Evolutionary conservation across 37 sponge, comb jelly and placozoan species (phyloP), one percentile per base, ranked within the genome.

Genomic region (Aphrocallistes beatrix): DNA sequence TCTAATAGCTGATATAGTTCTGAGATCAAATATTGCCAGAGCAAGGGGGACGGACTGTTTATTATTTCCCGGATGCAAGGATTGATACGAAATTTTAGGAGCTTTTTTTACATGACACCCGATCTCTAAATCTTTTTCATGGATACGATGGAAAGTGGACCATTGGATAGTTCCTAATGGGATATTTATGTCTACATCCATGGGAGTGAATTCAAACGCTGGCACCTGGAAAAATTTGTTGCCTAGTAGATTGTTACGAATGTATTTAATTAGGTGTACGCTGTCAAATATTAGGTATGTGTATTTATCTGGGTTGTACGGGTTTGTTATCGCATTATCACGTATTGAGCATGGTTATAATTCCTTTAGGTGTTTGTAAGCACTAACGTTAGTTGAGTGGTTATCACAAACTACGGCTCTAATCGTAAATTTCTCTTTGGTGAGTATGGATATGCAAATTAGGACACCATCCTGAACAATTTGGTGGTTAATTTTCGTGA

Each of bases 381-480:
- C 25, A 60, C 75, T 60, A 60, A 60, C 75, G 34, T 60, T 19
- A n/a, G 75, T 60, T 60, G 75, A 28, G n/a, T 60, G 75, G n/a
- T 32, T 21, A 60, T 60, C 75, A 13, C 75, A 60, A 60, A 60
- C 75, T 28, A 60, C 34, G 8, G 75, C 34, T 60, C 75, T 60
- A 30, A 60, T 60, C 3, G 21, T 60, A 6, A 60, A 60, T 3
- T 60, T 60, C 34, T 6, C 75, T 60, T 60, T 60, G 25, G 10
- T 60, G 75, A 60, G 25, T 60, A 60, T 60, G n/a, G 75, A 60
- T 60, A 60, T 60, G n/a, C 75, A 60, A 30, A 19, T 60, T 19
- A 60, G 75, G 10, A 60, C n/a, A 60, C 75, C 75, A 60, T 60
- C 75, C 75, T 60, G 75, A 60, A 60, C 34, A 32, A 60, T 60